Base-by-base conservation (phyloP, 2,797 vertebrate species). In the Atherinosoma microstoma region DNA sequence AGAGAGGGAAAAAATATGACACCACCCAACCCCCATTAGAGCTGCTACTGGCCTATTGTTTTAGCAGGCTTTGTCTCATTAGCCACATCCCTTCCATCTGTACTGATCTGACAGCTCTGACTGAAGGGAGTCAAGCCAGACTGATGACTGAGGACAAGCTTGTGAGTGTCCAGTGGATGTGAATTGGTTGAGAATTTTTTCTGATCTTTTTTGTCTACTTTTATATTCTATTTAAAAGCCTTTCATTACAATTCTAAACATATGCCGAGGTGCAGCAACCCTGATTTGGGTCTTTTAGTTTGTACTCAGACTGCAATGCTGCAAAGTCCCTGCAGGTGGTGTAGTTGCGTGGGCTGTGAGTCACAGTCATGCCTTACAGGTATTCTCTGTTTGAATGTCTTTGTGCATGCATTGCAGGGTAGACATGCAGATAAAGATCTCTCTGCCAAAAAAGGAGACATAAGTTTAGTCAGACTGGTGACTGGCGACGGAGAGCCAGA, bases 281-380 rank as follows among this genome's bases (percentile, higher is more conserved):
- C 35, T 6, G 1, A 59, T 71, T 54, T 71, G 30, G 15, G 34
- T 71, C 15, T 68, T 32, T 34, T 29, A 63, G 36, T 56, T 15
- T 51, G 15, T 61, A 62, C 54, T 47, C 12, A 36, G 27, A 29
- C 45, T 83, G 88, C 79, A 87, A 27, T 87, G 38, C 79, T 24
- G 0, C 57, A 40, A 30, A 70, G 34, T 20, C 85, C 92, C 94
- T 92, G 91, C 76, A 91, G 91, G 89, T 91, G 94, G 93, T 84
- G 91, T 80, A 82, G 82, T 89, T 89, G 90, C 53, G 82, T 80
- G 80, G 58, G 69, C 69, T 78, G 74, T 71, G 74, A 79, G 54
- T 49, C 73, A 36, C 66, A 60, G 75, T 5, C 10, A 67, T 59
- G 57, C 61, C 76, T 54, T 59, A 70, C 59, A 67, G 78, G 75